Evolutionary conservation across 1,140 invertebrate species (phyloP).

Genomic region (Caerostris darwini): DNA sequence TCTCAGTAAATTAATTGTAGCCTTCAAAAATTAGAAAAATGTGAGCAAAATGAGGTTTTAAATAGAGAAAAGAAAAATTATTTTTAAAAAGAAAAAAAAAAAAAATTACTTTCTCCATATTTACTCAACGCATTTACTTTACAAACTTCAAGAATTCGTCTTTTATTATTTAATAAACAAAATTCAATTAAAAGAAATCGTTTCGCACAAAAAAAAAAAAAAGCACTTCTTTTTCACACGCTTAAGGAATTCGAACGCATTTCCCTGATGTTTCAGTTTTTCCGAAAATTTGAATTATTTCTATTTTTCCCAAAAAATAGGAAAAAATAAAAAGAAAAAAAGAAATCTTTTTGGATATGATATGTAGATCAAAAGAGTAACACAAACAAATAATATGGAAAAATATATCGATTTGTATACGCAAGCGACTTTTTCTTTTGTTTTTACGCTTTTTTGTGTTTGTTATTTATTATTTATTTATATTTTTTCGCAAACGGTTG

Average conservation of each 20-base stretch:
- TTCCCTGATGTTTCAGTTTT: conserved; percentile 34
- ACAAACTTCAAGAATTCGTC: neutral
- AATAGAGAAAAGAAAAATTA: no score
- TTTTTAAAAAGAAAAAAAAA: no score
- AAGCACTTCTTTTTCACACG: neutral
- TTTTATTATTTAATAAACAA: neutral
- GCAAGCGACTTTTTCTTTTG: conserved; percentile 51
- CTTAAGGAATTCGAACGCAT: neutral
- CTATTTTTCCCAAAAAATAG: neutral
- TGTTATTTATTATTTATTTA: conserved; percentile 6
- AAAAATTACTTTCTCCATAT: neutral
- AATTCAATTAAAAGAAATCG: conserved; percentile 8
- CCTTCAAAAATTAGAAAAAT: no score
- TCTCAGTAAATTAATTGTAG: no score
- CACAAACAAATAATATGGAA: conserved; percentile 55
- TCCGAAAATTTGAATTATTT: conserved; percentile 47
- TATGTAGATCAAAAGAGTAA: conserved; percentile 46
- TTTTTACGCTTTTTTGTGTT: neutral
- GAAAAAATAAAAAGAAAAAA: neutral
- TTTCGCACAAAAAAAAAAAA: neutral
- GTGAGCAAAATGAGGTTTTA: no score
- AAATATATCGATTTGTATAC: conserved; percentile 52
- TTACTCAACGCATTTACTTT: neutral
- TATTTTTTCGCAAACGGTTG: conserved; percentile 1
- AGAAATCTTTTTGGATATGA: neutral